Evolutionary conservation across 2,797 vertebrate species (phyloP).

Genomic region (Saxicola maurus): DNA sequence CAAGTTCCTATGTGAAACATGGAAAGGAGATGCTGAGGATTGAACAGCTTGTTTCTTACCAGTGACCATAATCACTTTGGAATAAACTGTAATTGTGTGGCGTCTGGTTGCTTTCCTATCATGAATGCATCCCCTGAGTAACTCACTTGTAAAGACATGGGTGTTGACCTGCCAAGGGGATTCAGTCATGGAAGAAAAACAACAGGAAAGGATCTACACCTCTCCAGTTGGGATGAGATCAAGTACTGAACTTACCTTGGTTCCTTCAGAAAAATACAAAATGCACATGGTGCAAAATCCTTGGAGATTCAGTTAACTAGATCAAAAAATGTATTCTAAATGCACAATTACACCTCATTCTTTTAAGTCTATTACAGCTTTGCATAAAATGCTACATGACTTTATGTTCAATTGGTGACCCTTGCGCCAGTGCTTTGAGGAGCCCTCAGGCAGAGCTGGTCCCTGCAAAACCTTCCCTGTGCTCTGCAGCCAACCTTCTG

Average conservation of each 20-base stretch:
- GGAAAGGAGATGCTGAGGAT: background rate
- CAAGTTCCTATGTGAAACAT: background rate
- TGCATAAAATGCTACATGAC: background rate
- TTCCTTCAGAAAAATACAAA: background rate
- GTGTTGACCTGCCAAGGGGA: background rate
- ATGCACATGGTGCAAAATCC: background rate
- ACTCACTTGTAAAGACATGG: background rate
- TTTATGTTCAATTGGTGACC: background rate
- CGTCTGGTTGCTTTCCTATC: background rate
- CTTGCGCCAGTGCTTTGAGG: background rate
- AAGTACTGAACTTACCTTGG: background rate
- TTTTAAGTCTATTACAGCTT: background rate
- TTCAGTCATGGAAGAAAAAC: background rate
- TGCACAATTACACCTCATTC: background rate
- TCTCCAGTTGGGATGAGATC: background rate
- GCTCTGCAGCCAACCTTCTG: background rate
- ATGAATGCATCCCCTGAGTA: background rate
- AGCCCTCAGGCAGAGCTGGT: background rate
- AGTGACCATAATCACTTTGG: background rate
- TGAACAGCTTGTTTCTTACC: background rate
- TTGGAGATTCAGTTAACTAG: background rate
- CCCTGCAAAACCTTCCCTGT: background rate
- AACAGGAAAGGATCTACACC: background rate
- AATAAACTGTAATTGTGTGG: background rate
- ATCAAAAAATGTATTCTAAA: background rate